Percentiles rank a stretch among this genome's conserved stretches.
These are phyloP conservation scores for Syngnathus scovelli DNA, from an alignment of 2,113 vertebrate species.

Conservation along the genomic window DNA sequence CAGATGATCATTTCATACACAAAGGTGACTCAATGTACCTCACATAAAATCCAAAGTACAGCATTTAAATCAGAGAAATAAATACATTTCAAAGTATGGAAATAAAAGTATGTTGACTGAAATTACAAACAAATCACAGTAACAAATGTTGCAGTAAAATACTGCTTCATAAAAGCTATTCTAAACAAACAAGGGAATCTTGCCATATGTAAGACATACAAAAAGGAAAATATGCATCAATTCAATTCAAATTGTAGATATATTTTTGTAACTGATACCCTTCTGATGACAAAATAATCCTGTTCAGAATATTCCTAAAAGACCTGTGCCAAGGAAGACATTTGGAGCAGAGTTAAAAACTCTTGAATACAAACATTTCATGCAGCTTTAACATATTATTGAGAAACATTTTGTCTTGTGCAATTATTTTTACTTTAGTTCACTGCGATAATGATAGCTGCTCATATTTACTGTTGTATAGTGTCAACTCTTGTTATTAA, in stretches of 20 bases:
- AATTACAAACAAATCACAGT: too few relatives aligned
- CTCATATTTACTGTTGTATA: constrained; percentile 46
- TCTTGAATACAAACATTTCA: constrained; percentile 47
- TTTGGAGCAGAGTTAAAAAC: constrained; percentile 5
- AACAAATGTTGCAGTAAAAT: too few relatives aligned
- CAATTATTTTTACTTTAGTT: constrained; percentile 31
- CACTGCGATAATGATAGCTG: constrained; percentile 25
- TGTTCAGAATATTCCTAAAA: neutral
- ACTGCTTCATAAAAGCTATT: too few relatives aligned
- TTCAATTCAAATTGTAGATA: constrained; percentile 16
- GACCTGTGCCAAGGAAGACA: constrained; percentile 23
- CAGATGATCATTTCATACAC: too few relatives aligned
- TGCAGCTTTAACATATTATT: constrained; percentile 32
- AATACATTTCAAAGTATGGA: too few relatives aligned
- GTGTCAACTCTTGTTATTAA: constrained; percentile 29
- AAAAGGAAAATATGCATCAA: constrained; percentile 10
- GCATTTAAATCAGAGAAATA: too few relatives aligned
- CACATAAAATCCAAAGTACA: too few relatives aligned
- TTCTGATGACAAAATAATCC: constrained; percentile 7
- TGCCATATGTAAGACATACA: constrained; percentile 28
- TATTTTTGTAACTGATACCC: constrained; percentile 36
- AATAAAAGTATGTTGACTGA: too few relatives aligned
- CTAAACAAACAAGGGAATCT: neutral
- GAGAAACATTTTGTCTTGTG: constrained; percentile 47
- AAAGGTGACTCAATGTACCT: too few relatives aligned